Evolutionary conservation across 23 tunicate genomes (phyloP).

Genomic region (Ascidia mentula): DNA sequence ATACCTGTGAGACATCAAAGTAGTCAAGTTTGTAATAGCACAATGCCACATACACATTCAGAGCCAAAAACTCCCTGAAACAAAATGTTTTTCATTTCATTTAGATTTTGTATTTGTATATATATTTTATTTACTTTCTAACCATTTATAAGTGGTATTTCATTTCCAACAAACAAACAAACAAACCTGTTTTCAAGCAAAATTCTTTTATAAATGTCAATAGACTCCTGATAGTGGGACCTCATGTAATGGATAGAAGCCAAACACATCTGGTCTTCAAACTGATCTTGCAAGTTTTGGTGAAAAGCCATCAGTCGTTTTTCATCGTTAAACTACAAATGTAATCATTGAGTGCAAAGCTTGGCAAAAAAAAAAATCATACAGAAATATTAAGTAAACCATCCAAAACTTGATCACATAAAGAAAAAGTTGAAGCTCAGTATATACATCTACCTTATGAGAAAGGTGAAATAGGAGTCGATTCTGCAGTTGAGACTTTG

Average conservation of each 20-base stretch:
- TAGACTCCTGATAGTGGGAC: constrained; percentile 98
- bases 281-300: constrained; percentile 80
- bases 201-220: constrained; percentile 93
- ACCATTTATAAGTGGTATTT: background rate
- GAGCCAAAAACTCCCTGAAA: constrained; percentile 87
- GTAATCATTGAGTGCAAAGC: background rate
- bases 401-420: too few relatives aligned
- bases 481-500: constrained; percentile 68
- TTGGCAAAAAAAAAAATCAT: background rate
- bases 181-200: constrained; percentile 82
- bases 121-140: background rate
- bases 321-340: constrained; percentile 85
- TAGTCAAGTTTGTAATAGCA: constrained; percentile 98
- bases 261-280: constrained; percentile 95
- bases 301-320: constrained; percentile 73
- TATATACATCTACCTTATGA: constrained; percentile 64
- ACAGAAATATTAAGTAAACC: too few relatives aligned
- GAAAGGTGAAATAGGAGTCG: constrained; percentile 88
- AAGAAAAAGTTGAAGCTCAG: too few relatives aligned
- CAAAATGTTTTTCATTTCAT: background rate
- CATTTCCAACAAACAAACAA: background rate
- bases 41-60: constrained; percentile 97
- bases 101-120: too few relatives aligned
- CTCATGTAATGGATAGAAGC: constrained; percentile 99
- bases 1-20: constrained; percentile 97